Evolutionary conservation across 2,888 invertebrate species (phyloP).

Genomic region (Cataglyphis rosenhaueri): DNA sequence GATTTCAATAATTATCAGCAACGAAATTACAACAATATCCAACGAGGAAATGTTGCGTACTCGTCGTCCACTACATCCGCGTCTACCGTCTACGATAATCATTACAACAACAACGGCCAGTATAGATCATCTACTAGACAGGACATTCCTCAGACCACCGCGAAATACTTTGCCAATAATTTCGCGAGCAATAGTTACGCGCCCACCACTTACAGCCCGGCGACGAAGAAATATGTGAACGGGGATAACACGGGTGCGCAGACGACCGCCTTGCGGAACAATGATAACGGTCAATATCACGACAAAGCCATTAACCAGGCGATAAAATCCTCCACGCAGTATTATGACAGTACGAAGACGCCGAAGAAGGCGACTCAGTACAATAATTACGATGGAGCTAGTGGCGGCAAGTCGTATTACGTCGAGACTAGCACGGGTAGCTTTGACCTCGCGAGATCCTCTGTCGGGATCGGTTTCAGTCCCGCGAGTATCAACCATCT

Average conservation of each 20-base stretch:
- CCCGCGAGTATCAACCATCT: constrained; percentile 83
- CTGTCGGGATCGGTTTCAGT: constrained; percentile 82
- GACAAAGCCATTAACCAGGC: constrained; percentile 72
- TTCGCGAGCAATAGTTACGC: constrained; percentile 86
- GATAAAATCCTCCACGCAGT: constrained; percentile 74
- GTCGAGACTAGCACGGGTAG: constrained; percentile 79
- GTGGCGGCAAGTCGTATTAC: constrained; percentile 77
- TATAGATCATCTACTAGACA: constrained; percentile 80
- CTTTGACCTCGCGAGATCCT: constrained; percentile 79
- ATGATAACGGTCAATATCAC: constrained; percentile 75
- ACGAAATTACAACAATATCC: constrained; percentile 81
- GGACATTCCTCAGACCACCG: constrained; percentile 79
- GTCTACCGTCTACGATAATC: constrained; percentile 76
- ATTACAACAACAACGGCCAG: constrained; percentile 71
- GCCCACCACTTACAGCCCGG: constrained; percentile 86
- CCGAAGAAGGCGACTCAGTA: constrained; percentile 81
- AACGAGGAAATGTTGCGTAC: constrained; percentile 73
- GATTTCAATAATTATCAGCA: constrained; percentile 80
- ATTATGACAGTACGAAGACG: constrained; percentile 79
- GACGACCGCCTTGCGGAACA: constrained; percentile 57
- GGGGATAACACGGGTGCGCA: constrained; percentile 67
- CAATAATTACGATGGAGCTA: constrained; percentile 77
- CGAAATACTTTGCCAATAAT: constrained; percentile 80
- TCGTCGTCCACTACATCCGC: constrained; percentile 78
- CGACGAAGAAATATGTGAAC: constrained; percentile 75